Conservation (phyloP, 2,888 invertebrate species). For the Limnephilus auricula region DNA sequence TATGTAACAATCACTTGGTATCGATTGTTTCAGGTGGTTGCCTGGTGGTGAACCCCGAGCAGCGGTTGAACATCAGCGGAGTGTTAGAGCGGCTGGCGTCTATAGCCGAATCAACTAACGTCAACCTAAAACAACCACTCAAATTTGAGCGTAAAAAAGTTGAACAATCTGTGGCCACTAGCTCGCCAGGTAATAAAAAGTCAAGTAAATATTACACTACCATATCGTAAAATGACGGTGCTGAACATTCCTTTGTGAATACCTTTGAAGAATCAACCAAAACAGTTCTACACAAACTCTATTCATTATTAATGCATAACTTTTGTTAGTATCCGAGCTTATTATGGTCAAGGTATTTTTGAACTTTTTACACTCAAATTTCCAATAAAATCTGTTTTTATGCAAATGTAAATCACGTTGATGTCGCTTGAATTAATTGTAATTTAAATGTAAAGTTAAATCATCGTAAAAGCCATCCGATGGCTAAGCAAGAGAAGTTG, state of each 20-base stretch:
- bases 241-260: conserved; percentile 45
- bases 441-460: background rate
- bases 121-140: conserved; percentile 89
- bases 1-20: conserved; percentile 43
- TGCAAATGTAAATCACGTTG: conserved; percentile 4
- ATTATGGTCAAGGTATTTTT: conserved; percentile 79
- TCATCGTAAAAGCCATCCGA: conserved; percentile 65
- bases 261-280: conserved; percentile 37
- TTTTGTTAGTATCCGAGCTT: conserved; percentile 76
- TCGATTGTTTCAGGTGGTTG: conserved; percentile 80
- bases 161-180: conserved; percentile 81
- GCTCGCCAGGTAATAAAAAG: conserved; percentile 80
- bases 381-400: conserved; percentile 64
- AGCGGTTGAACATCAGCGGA: conserved; percentile 87
- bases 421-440: background rate
- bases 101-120: conserved; percentile 90
- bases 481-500: conserved; percentile 65
- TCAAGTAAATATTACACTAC: conserved; percentile 81
- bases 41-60: conserved; percentile 88
- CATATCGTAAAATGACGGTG: conserved; percentile 73
- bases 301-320: conserved; percentile 67
- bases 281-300: conserved; percentile 30
- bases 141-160: conserved; percentile 82
- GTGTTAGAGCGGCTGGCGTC: conserved; percentile 92
- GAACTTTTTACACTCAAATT: conserved; percentile 80